Base-by-base conservation (phyloP, 2,888 invertebrate genomes). In the Drosophila picticornis region DNA sequence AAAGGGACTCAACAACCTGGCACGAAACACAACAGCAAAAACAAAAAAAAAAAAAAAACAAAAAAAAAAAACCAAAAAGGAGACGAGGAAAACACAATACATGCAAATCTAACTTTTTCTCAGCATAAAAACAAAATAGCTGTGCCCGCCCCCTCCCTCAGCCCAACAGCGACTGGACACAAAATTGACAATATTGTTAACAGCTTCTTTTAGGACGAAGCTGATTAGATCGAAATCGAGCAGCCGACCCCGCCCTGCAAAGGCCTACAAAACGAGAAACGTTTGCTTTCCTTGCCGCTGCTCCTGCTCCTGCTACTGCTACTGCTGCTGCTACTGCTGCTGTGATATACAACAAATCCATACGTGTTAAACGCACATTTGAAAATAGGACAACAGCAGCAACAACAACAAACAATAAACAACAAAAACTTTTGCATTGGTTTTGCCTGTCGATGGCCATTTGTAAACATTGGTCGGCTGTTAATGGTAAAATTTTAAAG, bases 111-210 rank as follows among this genome's bases (percentile, higher is more conserved):
- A 51, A 80, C 65, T 76, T 89, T 82, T 89, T 77, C 43, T 72
- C 57, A 61, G 73, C 80, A 86, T 82, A 86, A 83, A 85, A 85
- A 85, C 71, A 80, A 86, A 86, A 84, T 86, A 77, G 77, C 77
- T 68, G 61, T 22, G 43, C 0, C 22, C 22, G n/a, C 6, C 40
- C 32, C 40, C 40, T 19, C 3, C 4, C 13, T 10, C 32, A 4
- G 22, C 29, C 34, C 9, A 36, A 2, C 51, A 16, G 36, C 10
- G 46, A 40, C 65, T 67, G 55, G 64, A 65, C 63, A 73, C 69
- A 68, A 72, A 83, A 81, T 87, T 87, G 83, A 83, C 87, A 84
- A 88, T 88, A 88, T 88, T 88, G 85, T 77, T 82, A 88, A 86
- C 87, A 88, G 81, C 79, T 87, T 87, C 77, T 81, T 82, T 77